A percentile compares a stretch with the other conserved stretches of the same genome.
Evolutionary conservation across 2,797 vertebrate species (phyloP).

Genomic region (Ptychadena robeensis): DNA sequence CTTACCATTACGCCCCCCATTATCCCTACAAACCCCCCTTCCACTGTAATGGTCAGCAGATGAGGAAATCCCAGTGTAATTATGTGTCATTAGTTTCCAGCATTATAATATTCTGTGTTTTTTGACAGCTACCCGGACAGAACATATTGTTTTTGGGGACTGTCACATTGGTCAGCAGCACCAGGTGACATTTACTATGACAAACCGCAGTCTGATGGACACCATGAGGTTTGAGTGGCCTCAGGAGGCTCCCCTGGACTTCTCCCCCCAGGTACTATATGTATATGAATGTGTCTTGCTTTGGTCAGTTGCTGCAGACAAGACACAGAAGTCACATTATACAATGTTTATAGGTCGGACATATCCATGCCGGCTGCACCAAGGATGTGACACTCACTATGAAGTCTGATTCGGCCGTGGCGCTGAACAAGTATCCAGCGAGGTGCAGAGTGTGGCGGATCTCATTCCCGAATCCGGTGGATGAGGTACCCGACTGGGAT

Average conservation of each 20-base stretch:
- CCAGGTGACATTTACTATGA: constrained; percentile 81
- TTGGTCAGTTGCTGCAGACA: neutral
- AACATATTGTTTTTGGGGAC: constrained; percentile 83
- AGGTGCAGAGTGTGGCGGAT: constrained; percentile 81
- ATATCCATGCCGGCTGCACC: constrained; percentile 86
- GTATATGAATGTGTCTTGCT: neutral
- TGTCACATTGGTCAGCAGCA: constrained; percentile 76
- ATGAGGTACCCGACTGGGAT: constrained; percentile 87
- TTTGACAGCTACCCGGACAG: constrained; percentile 70
- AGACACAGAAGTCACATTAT: neutral
- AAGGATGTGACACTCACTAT: constrained; percentile 84
- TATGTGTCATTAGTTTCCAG: too few species aligned
- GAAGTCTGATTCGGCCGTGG: constrained; percentile 72
- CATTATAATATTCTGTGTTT: neutral
- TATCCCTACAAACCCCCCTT: too few species aligned
- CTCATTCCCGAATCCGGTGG: constrained; percentile 75
- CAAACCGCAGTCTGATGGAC: constrained; percentile 79
- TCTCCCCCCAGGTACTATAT: constrained; percentile 89
- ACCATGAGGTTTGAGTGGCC: constrained; percentile 87
- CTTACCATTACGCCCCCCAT: too few species aligned
- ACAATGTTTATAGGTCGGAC: constrained; percentile 77
- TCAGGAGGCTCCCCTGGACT: constrained; percentile 67
- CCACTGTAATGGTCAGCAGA: too few species aligned
- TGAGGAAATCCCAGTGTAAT: too few species aligned
- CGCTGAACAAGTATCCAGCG: constrained; percentile 71